Conservation (phyloP, 2,113 vertebrate species). For the Neomonachus schauinslandi region DNA sequence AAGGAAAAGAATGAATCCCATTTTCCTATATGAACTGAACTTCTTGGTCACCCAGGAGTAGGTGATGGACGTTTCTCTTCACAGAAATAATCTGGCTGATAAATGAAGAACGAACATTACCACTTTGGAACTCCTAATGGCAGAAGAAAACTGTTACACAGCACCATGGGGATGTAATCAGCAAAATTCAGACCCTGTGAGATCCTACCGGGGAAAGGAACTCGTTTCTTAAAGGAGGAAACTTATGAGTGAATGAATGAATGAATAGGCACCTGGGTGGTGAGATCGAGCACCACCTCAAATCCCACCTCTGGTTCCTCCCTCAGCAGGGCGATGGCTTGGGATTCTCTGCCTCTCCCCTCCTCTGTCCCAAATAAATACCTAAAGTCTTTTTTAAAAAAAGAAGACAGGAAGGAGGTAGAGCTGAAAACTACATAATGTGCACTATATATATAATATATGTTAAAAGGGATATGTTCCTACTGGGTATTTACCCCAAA, state of each 20-base stretch:
- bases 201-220: background rate
- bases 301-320: background rate
- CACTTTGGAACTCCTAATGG: background rate
- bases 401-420: background rate
- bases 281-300: background rate
- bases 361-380: background rate
- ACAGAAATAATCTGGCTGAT: background rate
- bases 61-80: background rate
- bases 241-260: background rate
- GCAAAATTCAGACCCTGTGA: background rate
- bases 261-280: too few relatives aligned
- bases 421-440: background rate
- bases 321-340: background rate
- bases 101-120: background rate
- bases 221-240: background rate
- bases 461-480: background rate
- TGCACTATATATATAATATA: background rate
- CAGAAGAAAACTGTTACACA: background rate
- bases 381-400: background rate
- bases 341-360: background rate
- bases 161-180: background rate
- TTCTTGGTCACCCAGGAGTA: background rate
- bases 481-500: too few relatives aligned
- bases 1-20: background rate
- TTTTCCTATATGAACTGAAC: background rate